Conservation (phyloP, 2,888 invertebrate genomes). For the Ichneumoninae sp. region DNA sequence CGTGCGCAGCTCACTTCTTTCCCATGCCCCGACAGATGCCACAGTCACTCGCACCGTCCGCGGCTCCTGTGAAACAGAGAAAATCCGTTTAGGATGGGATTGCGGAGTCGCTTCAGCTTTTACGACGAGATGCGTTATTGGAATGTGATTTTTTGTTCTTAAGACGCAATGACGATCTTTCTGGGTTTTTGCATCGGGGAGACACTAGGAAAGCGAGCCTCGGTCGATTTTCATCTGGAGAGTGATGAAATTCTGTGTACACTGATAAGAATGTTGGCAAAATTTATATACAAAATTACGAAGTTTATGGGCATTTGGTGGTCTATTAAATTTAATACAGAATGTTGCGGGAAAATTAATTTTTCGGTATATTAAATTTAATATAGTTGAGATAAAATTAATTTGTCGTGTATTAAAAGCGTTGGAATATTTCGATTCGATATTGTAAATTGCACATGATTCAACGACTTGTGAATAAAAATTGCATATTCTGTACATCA, state of each 20-base stretch:
- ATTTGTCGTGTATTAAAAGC: neutral
- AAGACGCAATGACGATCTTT: neutral
- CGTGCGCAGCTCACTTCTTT: conserved; percentile 56
- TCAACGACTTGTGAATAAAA: too few relatives aligned
- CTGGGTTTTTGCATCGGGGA: neutral
- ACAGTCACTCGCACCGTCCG: conserved; percentile 45
- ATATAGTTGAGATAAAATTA: neutral
- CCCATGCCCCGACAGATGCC: conserved; percentile 51
- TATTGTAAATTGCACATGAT: neutral
- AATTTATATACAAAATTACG: neutral
- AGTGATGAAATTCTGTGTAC: neutral
- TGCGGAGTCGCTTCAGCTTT: conserved; percentile 17
- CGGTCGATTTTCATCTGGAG: neutral
- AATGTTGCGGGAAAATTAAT: too few relatives aligned
- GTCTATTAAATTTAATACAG: neutral
- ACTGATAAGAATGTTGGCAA: too few relatives aligned
- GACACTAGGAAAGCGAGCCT: neutral
- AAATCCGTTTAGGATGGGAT: conserved; percentile 39
- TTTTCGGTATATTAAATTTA: too few relatives aligned
- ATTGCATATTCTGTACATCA: neutral
- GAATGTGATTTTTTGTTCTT: conserved; percentile 20
- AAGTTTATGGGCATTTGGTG: neutral
- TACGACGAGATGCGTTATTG: conserved; percentile 8
- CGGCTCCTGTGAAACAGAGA: conserved; percentile 54
- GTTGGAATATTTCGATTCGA: neutral